Evolutionary conservation across 2,797 vertebrate genomes (phyloP).

Genomic region (Threskiornis aethiopicus): DNA sequence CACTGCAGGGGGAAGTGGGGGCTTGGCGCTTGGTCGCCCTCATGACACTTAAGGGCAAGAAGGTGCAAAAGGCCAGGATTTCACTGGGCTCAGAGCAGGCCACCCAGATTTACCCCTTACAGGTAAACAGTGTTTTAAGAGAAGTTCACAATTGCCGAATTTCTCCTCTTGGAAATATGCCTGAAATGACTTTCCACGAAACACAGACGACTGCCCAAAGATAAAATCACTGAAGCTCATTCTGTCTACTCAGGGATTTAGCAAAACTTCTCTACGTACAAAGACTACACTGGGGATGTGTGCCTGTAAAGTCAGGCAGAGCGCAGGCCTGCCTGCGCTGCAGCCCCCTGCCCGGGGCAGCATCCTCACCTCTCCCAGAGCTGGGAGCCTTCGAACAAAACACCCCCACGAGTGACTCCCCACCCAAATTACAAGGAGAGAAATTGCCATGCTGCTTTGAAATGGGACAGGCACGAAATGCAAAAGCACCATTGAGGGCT

Average conservation of each 20-base stretch:
- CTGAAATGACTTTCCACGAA: neutral
- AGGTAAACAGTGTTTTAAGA: neutral
- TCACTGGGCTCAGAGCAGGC: neutral
- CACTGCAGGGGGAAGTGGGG: neutral
- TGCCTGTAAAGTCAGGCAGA: neutral
- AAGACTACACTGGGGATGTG: neutral
- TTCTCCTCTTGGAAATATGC: neutral
- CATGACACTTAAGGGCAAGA: neutral
- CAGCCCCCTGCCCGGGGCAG: neutral
- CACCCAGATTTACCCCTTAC: neutral
- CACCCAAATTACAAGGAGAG: neutral
- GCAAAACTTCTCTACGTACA: neutral
- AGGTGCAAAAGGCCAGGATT: neutral
- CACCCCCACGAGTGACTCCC: neutral
- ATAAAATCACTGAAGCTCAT: neutral
- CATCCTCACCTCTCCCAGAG: neutral
- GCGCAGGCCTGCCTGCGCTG: accelerated
- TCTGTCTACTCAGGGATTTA: neutral
- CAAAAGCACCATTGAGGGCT: neutral
- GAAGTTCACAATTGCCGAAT: neutral
- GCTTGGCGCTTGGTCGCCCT: neutral
- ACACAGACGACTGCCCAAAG: neutral
- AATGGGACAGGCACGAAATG: neutral
- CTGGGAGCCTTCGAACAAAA: neutral
- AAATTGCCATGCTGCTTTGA: neutral